Conservation (phyloP, 2,113 vertebrate genomes). For the Mixornis gularis region DNA sequence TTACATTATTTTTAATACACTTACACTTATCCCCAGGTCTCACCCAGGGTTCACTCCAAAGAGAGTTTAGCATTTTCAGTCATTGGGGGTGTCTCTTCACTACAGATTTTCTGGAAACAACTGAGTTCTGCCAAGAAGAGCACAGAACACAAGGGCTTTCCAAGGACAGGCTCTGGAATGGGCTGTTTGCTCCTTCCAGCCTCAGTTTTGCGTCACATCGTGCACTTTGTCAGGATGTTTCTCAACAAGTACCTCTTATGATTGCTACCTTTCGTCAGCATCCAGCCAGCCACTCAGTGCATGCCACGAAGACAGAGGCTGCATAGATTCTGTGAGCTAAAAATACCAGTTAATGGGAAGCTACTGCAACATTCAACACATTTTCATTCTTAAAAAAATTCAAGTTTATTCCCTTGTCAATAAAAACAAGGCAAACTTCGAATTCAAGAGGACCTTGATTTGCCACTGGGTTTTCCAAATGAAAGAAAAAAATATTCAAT, state of each 20-base stretch:
- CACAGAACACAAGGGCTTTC: not conserved
- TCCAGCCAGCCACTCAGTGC: not conserved
- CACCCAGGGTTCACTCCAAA: not conserved
- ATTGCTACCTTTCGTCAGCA: not conserved
- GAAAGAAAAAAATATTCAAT: constrained; percentile 1
- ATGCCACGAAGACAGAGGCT: not conserved
- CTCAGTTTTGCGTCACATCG: fast-evolving
- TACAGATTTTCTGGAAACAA: not conserved
- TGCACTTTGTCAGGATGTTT: not conserved
- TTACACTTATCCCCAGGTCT: not conserved
- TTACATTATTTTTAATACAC: not conserved
- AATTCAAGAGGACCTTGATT: constrained; percentile 1
- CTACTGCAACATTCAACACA: not conserved
- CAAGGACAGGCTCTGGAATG: not conserved
- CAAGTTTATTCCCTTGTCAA: not conserved
- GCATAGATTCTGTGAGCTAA: not conserved
- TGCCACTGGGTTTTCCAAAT: constrained; percentile 6
- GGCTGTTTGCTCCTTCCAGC: not conserved
- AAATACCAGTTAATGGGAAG: not conserved
- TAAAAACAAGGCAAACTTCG: not conserved
- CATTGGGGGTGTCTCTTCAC: not conserved
- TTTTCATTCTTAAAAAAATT: constrained; percentile 11
- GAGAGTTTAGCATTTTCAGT: not conserved
- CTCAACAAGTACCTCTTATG: not conserved
- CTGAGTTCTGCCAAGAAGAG: not conserved